Base-by-base conservation (phyloP, 1,140 invertebrate genomes). In the Micrasema longulum region DNA sequence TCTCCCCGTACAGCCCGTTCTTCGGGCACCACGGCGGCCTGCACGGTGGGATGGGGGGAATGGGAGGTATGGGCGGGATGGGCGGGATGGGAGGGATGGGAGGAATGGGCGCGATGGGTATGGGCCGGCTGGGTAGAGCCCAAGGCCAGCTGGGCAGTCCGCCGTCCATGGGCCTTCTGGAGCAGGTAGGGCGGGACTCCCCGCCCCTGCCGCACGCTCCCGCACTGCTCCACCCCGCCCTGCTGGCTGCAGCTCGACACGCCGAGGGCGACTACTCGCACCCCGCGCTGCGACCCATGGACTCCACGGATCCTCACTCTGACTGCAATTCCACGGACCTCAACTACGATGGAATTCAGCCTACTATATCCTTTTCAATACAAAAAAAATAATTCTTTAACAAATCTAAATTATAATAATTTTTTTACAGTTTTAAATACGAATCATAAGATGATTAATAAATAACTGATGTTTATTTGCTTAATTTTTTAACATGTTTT, bases 331-430 rank as follows among this genome's bases (percentile, higher is more conserved):
- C 93, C 76, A 92, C 89, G 62, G 93, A 95, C 81, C 91, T 93
- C 82, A 89, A 89, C 77, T 95, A 93, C 88, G 93, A 95, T 83
- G 93, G 93, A 84, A 91, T 94, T 88, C 92, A 93, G 86, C 93
- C 93, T 92, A 94, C 93, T 90, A 95, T 95, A 94, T 95, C 94
- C 92, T 95, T 95, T 94, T 90, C 88, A 88, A 87, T 89, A 68
- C 65, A 66, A 72, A 6, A 26, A 41, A n/a, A n/a, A n/a, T n/a
- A n/a, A n/a, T n/a, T n/a, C n/a, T n/a, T n/a, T n/a, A n/a, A n/a
- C n/a, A n/a, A n/a, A n/a, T n/a, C n/a, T n/a, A n/a, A n/a, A n/a
- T n/a, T n/a, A n/a, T n/a, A n/a, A n/a, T n/a, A n/a, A n/a, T n/a
- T n/a, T n/a, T n/a, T n/a, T n/a, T n/a, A n/a, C n/a, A n/a, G n/a